Conservation (phyloP, 2,888 invertebrate genomes). For the Serrognathus titanus region DNA sequence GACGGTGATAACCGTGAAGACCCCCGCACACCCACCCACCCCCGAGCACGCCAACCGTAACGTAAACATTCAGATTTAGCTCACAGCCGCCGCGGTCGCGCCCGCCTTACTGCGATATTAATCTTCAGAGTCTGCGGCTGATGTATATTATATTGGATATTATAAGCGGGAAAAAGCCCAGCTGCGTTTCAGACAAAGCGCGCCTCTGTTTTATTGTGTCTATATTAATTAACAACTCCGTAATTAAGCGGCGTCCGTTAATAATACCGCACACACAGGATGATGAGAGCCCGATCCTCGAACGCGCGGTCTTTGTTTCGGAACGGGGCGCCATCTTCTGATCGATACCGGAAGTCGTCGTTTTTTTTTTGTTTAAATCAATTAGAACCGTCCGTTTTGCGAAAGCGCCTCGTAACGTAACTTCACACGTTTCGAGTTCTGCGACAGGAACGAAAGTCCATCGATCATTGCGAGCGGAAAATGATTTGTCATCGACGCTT, state of each 20-base stretch:
- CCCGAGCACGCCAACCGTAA: no score
- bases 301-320: background rate
- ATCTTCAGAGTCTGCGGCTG: conserved; percentile 49
- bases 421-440: background rate
- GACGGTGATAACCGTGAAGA: no score
- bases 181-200: conserved; percentile 5
- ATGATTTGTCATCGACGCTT: conserved; percentile 24
- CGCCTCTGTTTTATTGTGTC: conserved; percentile 6
- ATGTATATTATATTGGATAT: conserved; percentile 52
- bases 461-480: conserved; percentile 20
- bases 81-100: background rate
- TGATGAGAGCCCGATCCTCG: no score
- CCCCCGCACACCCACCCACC: background rate
- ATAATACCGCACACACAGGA: no score
- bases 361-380: background rate
- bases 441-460: conserved; percentile 2
- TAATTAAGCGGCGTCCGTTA: background rate
- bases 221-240: conserved; percentile 7
- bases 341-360: background rate
- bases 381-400: background rate
- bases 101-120: conserved; percentile 39
- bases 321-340: background rate
- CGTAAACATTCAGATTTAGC: background rate
- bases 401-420: background rate
- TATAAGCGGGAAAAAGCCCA: conserved; percentile 40